phyloP scores from a whole-genome alignment of 2,888 invertebrate genomes.

The Cataglyphis rosenhaueri region DNA sequence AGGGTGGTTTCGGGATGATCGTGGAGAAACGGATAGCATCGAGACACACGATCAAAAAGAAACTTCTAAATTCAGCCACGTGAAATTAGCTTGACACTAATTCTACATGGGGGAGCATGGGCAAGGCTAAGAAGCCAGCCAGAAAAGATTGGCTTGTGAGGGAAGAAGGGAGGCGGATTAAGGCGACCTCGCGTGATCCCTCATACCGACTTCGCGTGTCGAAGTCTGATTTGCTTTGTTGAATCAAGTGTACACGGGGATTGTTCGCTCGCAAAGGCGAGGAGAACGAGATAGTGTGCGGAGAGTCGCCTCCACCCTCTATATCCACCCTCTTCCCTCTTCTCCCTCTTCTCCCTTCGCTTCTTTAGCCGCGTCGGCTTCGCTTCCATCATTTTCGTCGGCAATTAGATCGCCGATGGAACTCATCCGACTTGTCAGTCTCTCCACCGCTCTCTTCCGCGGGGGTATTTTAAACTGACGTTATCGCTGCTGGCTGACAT shows the following conservation, averaged over 20 bases:
- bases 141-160: slow-evolving; percentile 72
- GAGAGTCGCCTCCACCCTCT: slow-evolving; percentile 66
- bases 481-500: slow-evolving; percentile 12
- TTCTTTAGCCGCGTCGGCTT: slow-evolving; percentile 61
- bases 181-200: slow-evolving; percentile 83
- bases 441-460: not conserved
- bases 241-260: slow-evolving; percentile 82
- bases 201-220: slow-evolving; percentile 84
- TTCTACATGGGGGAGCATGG: slow-evolving; percentile 62
- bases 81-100: slow-evolving; percentile 73
- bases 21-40: slow-evolving; percentile 27
- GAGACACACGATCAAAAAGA: slow-evolving; percentile 66
- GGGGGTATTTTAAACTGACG: slow-evolving; percentile 49
- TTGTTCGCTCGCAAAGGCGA: slow-evolving; percentile 72
- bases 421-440: slow-evolving; percentile 55
- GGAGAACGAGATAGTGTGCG: slow-evolving; percentile 77
- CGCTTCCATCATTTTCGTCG: slow-evolving; percentile 74
- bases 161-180: slow-evolving; percentile 30
- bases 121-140: slow-evolving; percentile 72
- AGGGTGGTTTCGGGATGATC: not conserved
- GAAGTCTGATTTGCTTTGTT: slow-evolving; percentile 85
- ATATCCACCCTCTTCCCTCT: slow-evolving; percentile 50
- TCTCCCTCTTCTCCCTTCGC: slow-evolving; percentile 65
- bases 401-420: slow-evolving; percentile 69
- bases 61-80: slow-evolving; percentile 68